Conservation (phyloP, 2,113 vertebrate species). For the Vidua chalybeata region DNA sequence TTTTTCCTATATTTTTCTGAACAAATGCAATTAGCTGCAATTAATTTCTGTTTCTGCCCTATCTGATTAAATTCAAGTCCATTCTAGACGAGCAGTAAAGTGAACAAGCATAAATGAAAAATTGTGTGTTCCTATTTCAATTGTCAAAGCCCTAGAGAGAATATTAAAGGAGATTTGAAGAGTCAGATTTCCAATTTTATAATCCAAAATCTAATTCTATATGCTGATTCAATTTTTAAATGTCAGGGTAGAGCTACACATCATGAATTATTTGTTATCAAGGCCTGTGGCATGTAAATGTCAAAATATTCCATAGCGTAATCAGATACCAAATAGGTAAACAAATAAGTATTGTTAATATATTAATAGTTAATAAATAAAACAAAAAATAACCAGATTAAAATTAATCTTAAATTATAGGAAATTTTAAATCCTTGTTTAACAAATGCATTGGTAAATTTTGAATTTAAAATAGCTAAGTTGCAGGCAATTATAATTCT, state of each 20-base stretch:
- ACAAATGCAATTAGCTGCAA: not conserved
- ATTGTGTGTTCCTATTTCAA: not conserved
- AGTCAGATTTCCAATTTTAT: not conserved
- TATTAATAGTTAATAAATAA: not conserved
- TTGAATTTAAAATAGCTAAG: not conserved
- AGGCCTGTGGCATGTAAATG: not conserved
- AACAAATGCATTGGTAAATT: not conserved
- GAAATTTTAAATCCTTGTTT: not conserved
- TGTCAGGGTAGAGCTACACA: not conserved
- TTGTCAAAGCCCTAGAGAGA: not conserved
- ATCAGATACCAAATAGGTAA: not conserved
- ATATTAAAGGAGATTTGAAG: not conserved
- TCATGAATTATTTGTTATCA: not conserved
- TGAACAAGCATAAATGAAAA: not conserved
- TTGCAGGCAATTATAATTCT: not conserved
- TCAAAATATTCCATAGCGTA: not conserved
- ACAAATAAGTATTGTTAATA: not conserved
- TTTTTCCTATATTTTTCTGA: not conserved
- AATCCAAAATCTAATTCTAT: not conserved
- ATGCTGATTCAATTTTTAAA: not conserved
- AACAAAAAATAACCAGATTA: not conserved
- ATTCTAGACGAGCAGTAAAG: not conserved
- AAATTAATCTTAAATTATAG: not conserved
- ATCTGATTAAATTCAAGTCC: not conserved
- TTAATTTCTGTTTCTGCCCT: not conserved